A percentile compares a stretch with the other conserved stretches of the same genome.
These are phyloP conservation scores for Bradypodion ventrale DNA, from an alignment of 2,797 vertebrate species.

Conservation along the genomic window DNA sequence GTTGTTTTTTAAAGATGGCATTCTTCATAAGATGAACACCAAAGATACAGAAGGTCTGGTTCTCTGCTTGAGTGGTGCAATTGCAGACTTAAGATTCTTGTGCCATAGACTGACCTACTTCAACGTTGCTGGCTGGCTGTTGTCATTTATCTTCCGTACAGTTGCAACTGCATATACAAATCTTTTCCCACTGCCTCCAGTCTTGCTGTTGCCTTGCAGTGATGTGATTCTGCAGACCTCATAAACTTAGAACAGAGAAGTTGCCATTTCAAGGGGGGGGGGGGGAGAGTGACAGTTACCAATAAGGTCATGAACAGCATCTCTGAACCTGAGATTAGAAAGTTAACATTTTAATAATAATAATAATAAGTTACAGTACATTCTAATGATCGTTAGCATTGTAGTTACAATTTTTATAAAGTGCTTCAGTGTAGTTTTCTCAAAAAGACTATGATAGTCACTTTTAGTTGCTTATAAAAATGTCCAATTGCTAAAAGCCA, in stretches of 20 bases:
- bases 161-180: not conserved
- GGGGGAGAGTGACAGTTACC: conserved; percentile 8
- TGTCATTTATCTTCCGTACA: not conserved
- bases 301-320: no score
- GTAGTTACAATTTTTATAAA: no score
- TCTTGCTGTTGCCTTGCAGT: not conserved
- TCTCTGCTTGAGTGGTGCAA: not conserved
- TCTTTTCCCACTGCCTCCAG: not conserved
- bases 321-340: no score
- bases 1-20: no score
- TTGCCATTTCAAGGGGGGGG: no score
- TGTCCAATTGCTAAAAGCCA: no score
- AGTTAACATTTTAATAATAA: no score
- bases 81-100: not conserved
- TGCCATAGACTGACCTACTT: conserved; percentile 16
- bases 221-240: not conserved
- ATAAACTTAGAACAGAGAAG: not conserved
- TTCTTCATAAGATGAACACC: not conserved
- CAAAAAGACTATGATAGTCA: no score
- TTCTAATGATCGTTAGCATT: no score
- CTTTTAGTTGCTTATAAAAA: no score
- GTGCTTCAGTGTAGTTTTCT: no score
- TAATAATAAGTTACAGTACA: no score
- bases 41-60: not conserved
- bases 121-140: not conserved